Conservation (phyloP, 2,797 vertebrate species). For the Tragopan temminckii region DNA sequence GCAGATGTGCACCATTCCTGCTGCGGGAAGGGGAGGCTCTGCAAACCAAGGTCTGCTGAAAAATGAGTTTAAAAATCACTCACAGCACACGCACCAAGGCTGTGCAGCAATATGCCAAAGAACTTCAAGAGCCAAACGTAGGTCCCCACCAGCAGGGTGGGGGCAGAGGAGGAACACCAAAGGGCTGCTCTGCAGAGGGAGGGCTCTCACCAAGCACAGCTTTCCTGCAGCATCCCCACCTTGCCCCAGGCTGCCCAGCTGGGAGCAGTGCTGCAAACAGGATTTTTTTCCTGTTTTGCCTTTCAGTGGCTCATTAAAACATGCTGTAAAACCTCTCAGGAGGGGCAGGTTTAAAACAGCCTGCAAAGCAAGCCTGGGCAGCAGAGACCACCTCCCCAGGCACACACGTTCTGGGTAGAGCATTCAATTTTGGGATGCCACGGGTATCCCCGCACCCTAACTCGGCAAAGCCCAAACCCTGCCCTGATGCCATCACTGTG, state of each 20-base stretch:
- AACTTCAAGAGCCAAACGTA: neutral
- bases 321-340: neutral
- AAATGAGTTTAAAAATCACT: constrained; percentile 33
- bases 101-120: neutral
- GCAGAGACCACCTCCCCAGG: neutral
- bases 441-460: accelerated
- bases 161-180: neutral
- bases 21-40: neutral
- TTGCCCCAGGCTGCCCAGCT: neutral
- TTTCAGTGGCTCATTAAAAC: constrained; percentile 29
- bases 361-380: neutral
- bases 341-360: constrained; percentile 24
- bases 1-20: neutral
- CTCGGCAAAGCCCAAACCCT: neutral
- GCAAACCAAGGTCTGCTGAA: neutral
- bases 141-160: no score
- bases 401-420: neutral
- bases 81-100: neutral
- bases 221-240: neutral
- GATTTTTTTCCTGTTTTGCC: neutral
- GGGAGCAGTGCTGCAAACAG: neutral
- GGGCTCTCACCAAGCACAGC: accelerated
- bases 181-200: neutral
- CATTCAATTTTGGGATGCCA: neutral
- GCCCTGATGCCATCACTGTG: neutral